Percentiles rank a stretch among this genome's conserved stretches.
These are phyloP conservation scores for Cheilosia soror DNA, from an alignment of 2,888 invertebrate species.

Conservation along the genomic window DNA sequence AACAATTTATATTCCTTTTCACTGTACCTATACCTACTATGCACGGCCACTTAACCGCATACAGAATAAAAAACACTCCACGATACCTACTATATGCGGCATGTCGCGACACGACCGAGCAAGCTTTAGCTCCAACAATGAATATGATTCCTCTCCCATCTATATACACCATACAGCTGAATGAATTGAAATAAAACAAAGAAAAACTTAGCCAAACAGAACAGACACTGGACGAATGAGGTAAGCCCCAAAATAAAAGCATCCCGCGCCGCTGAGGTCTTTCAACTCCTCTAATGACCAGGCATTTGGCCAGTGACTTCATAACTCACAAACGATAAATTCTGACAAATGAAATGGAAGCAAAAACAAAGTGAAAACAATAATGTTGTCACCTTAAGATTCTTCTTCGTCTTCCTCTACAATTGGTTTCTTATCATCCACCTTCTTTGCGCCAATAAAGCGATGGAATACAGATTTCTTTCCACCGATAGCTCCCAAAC, in stretches of 20 bases:
- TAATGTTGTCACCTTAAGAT: slow-evolving; percentile 44
- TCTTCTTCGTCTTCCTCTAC: slow-evolving; percentile 80
- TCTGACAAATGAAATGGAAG: slow-evolving; percentile 6
- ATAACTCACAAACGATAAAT: slow-evolving; percentile 19
- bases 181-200: slow-evolving; percentile 2
- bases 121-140: slow-evolving; percentile 33
- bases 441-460: slow-evolving; percentile 80
- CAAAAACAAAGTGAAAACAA: slow-evolving; percentile 5
- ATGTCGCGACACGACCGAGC: slow-evolving; percentile 56
- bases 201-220: background rate
- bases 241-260: slow-evolving; percentile 47
- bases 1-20: slow-evolving; percentile 25
- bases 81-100: slow-evolving; percentile 13
- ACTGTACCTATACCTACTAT: background rate
- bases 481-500: slow-evolving; percentile 65
- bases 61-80: slow-evolving; percentile 19
- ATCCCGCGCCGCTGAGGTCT: slow-evolving; percentile 27
- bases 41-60: slow-evolving; percentile 38
- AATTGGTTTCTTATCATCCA: slow-evolving; percentile 81
- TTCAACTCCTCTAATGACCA: slow-evolving; percentile 38
- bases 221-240: slow-evolving; percentile 38
- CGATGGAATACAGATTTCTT: slow-evolving; percentile 81
- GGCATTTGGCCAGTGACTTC: slow-evolving; percentile 52
- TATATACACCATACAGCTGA: background rate
- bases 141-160: slow-evolving; percentile 1